Evolutionary conservation across 2,888 invertebrate species (phyloP).

Genomic region (Parascotia fuliginaria): DNA sequence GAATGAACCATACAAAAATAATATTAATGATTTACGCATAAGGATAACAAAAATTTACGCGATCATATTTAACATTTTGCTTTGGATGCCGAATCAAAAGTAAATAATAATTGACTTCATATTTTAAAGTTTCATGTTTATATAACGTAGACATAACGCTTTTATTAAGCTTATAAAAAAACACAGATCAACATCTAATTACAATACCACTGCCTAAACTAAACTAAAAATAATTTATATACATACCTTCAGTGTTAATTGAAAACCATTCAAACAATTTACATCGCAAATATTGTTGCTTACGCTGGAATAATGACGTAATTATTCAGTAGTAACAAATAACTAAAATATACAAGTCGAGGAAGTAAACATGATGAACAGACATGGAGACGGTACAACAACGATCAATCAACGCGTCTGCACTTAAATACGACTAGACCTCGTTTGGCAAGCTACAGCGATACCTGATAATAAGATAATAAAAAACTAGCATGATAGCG

Average conservation of each 20-base stretch:
- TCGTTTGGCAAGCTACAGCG: conserved; percentile 46
- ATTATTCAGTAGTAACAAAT: conserved; percentile 13
- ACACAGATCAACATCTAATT: not conserved
- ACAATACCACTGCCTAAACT: not conserved
- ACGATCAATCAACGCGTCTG: conserved; percentile 42
- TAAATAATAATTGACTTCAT: too few relatives aligned
- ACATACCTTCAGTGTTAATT: conserved; percentile 22
- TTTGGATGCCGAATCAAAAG: not conserved
- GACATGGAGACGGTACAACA: conserved; percentile 3
- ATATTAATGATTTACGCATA: not conserved
- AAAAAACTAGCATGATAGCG: conserved; percentile 12
- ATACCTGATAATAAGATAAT: conserved; percentile 48
- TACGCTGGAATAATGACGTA: conserved; percentile 1
- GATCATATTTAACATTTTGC: not conserved
- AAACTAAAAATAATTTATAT: conserved; percentile 3
- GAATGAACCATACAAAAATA: not conserved
- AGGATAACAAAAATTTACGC: not conserved
- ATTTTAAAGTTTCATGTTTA: too few relatives aligned
- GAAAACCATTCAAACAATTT: conserved; percentile 8
- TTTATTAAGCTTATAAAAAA: too few relatives aligned
- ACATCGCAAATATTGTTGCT: not conserved
- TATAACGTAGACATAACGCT: too few relatives aligned
- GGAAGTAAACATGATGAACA: conserved; percentile 1
- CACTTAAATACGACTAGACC: conserved; percentile 37
- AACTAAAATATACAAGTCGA: conserved; percentile 4